Percentiles rank a stretch among this genome's conserved stretches.
Evolutionary conservation across 1,140 invertebrate species (phyloP).

Genomic region (Goniozus legneri): DNA sequence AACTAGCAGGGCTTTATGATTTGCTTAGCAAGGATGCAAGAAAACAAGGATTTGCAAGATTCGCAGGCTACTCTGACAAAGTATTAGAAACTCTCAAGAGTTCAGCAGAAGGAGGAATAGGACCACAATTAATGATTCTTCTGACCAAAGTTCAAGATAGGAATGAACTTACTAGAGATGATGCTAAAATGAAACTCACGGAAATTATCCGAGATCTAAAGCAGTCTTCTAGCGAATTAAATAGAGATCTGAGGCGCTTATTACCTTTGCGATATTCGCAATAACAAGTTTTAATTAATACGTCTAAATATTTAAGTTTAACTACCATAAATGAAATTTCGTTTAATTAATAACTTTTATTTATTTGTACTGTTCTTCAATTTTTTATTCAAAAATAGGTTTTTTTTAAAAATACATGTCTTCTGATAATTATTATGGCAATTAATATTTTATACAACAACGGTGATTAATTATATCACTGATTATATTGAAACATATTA

Average conservation of each 20-base stretch:
- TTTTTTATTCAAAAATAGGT: constrained; percentile 53
- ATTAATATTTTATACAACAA: constrained; percentile 39
- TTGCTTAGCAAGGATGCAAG: constrained; percentile 44
- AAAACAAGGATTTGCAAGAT: constrained; percentile 43
- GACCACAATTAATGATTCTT: constrained; percentile 35
- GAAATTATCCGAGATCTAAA: constrained; percentile 27
- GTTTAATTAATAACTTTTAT: no score
- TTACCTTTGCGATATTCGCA: constrained; percentile 34
- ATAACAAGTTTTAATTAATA: not conserved
- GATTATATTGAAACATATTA: no score
- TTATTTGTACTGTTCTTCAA: no score
- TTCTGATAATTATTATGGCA: constrained; percentile 32
- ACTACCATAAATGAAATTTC: constrained; percentile 3
- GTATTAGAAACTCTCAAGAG: constrained; percentile 32
- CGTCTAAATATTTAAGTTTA: constrained; percentile 1
- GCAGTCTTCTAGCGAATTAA: constrained; percentile 35
- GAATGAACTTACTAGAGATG: constrained; percentile 42
- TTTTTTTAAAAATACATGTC: constrained; percentile 48
- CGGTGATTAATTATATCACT: constrained; percentile 30
- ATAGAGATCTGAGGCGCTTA: constrained; percentile 35
- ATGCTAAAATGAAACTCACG: constrained; percentile 30
- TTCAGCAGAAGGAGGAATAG: constrained; percentile 37
- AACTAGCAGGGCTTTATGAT: constrained; percentile 42
- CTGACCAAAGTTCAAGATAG: constrained; percentile 34
- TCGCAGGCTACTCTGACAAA: constrained; percentile 39